A percentile compares a stretch with the other conserved stretches of the same genome.
These are phyloP conservation scores for Drosophila tropicalis DNA, from an alignment of 1,140 invertebrate genomes.

Conservation along the genomic window DNA sequence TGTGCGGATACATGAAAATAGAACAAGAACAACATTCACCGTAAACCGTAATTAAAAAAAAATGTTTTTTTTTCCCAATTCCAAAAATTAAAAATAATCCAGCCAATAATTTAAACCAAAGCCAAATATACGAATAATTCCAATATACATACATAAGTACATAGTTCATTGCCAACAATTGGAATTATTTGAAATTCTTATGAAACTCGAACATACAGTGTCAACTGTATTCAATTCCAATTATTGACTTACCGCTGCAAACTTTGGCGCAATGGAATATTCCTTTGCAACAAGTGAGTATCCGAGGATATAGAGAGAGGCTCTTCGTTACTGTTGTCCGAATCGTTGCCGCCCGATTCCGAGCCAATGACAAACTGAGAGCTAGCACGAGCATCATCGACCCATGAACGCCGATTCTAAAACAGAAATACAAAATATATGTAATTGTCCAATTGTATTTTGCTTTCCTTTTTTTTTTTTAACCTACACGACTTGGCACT, in stretches of 20 bases:
- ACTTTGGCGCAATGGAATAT: slow-evolving; percentile 83
- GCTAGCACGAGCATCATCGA: slow-evolving; percentile 87
- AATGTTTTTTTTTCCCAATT: too few species aligned
- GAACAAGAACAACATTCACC: slow-evolving; percentile 37
- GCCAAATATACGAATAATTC: too few species aligned
- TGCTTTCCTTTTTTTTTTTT: not conserved
- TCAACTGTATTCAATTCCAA: not conserved
- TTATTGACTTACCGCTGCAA: slow-evolving; percentile 83
- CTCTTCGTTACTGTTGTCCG: slow-evolving; percentile 89
- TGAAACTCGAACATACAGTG: too few species aligned
- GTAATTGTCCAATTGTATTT: not conserved
- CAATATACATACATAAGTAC: too few species aligned
- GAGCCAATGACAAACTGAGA: slow-evolving; percentile 86
- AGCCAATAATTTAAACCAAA: too few species aligned
- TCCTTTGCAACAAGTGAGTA: slow-evolving; percentile 78
- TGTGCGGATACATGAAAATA: slow-evolving; percentile 71
- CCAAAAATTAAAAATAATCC: too few species aligned
- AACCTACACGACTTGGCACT: slow-evolving; percentile 86
- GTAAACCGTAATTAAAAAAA: slow-evolving; percentile 6
- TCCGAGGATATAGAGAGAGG: slow-evolving; percentile 78
- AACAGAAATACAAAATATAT: slow-evolving; percentile 8
- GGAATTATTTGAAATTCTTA: too few species aligned
- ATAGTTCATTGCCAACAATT: too few species aligned
- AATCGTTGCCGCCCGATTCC: slow-evolving; percentile 90
- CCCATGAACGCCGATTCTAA: slow-evolving; percentile 89